Evolutionary conservation across 2,113 vertebrate species (phyloP).

Genomic region (Phyllostomus discolor): DNA sequence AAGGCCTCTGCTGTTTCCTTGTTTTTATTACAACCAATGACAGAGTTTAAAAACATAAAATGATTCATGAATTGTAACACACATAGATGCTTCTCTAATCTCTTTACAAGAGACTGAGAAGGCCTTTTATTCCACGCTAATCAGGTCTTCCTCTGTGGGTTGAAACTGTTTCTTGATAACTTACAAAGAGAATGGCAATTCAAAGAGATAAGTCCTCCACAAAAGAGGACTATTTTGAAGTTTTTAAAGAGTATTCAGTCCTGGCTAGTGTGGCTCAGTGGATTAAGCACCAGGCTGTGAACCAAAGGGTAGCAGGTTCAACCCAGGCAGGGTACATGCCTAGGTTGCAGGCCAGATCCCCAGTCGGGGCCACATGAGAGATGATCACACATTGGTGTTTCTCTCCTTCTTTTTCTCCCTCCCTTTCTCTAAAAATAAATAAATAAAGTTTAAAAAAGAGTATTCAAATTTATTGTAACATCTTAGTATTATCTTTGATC

Average conservation of each 20-base stretch:
- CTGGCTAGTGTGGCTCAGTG: too few species aligned
- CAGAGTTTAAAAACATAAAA: background rate
- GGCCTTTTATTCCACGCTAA: background rate
- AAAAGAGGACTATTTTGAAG: background rate
- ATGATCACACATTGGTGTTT: too few species aligned
- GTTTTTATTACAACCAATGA: background rate
- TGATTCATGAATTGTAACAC: background rate
- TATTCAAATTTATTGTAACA: background rate
- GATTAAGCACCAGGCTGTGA: too few species aligned
- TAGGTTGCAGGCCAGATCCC: too few species aligned
- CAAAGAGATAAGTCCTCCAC: background rate
- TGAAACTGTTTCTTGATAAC: background rate
- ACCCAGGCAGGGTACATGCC: too few species aligned
- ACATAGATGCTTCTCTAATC: background rate
- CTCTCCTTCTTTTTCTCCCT: too few species aligned
- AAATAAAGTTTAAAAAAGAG: background rate
- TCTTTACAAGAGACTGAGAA: background rate
- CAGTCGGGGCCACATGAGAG: too few species aligned
- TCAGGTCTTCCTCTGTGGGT: background rate
- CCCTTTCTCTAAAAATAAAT: too few species aligned
- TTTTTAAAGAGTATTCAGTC: background rate
- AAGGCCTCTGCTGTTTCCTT: background rate
- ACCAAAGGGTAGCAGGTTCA: too few species aligned
- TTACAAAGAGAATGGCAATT: background rate
- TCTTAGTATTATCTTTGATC: background rate